Conservation (phyloP, 2,797 vertebrate genomes). For the Clamator glandarius region DNA sequence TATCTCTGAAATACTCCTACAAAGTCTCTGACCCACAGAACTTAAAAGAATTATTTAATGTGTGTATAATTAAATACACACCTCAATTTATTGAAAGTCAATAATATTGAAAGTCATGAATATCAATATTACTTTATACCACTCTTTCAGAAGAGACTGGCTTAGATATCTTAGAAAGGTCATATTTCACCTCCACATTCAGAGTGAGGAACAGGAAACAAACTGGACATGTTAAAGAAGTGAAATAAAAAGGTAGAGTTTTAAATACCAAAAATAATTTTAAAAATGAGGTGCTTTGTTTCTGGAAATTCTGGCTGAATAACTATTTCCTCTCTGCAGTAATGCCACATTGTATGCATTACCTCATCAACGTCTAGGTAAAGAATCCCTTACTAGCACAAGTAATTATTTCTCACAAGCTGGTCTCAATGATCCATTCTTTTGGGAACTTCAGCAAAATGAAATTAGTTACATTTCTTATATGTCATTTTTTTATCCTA, state of each 20-base stretch:
- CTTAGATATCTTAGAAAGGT: background rate
- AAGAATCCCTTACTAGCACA: background rate
- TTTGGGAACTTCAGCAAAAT: background rate
- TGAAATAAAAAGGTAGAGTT: background rate
- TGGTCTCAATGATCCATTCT: background rate
- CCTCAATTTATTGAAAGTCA: background rate
- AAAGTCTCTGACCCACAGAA: background rate
- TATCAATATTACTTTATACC: background rate
- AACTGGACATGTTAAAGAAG: background rate
- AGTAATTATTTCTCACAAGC: background rate
- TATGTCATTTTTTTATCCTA: background rate
- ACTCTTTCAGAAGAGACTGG: background rate
- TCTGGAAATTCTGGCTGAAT: background rate
- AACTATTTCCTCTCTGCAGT: background rate
- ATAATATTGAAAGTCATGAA: no score
- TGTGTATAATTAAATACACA: background rate
- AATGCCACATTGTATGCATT: background rate
- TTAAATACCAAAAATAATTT: background rate
- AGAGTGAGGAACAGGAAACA: background rate
- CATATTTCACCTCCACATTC: no score
- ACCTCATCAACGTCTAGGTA: background rate
- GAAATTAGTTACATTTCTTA: background rate
- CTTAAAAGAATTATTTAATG: background rate
- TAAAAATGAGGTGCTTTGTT: background rate
- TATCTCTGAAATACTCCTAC: background rate